Base-by-base conservation (phyloP, 2,888 invertebrate species). In the Eilema griseolum region DNA sequence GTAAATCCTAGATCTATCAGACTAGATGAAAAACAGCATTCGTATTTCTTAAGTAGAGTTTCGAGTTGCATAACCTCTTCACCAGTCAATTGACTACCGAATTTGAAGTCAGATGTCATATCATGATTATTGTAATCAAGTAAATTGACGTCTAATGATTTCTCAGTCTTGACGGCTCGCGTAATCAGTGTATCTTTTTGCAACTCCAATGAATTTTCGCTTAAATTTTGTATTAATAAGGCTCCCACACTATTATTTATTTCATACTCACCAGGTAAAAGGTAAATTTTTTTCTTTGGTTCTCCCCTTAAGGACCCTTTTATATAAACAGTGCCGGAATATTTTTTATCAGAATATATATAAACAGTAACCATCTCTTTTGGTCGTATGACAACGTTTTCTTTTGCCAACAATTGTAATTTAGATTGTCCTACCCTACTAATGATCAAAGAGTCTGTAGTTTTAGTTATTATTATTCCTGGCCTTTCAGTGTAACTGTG, bases 401-500 rank as follows among this genome's bases (percentile, higher is more conserved):
- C 16, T n/a, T 52, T 16, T 52, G n/a, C n/a, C 52, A 52, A n/a
- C 5, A 16, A 20, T 52, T 20, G 52, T 52, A 52, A 52, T 52
- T 52, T 20, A 52, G n/a, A 20, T 52, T 52, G n/a, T 7, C n/a
- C n/a, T 52, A n/a, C n/a, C 52, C n/a, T 52, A 20, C n/a, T 16
- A 67, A 77, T 73, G 3, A 61, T 64, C 2, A 73, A 26, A 1
- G 67, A 20, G 5, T 71, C 67, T 14, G 23, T 12, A 12, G 78
- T 76, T 68, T 76, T 78, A 5, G 56, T 72, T 24, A 76, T 72
- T 16, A 66, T 46, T 28, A 76, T 64, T 8, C 69, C 33, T 1
- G 78, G 75, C 62, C 57, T 67, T 67, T 76, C 75, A 3, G 78
- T 76, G 60, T 76, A 76, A 14, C 61, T 72, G 61, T 76, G 75